Conservation (phyloP, 2,888 invertebrate species). For the Monoplex corrugatus region DNA sequence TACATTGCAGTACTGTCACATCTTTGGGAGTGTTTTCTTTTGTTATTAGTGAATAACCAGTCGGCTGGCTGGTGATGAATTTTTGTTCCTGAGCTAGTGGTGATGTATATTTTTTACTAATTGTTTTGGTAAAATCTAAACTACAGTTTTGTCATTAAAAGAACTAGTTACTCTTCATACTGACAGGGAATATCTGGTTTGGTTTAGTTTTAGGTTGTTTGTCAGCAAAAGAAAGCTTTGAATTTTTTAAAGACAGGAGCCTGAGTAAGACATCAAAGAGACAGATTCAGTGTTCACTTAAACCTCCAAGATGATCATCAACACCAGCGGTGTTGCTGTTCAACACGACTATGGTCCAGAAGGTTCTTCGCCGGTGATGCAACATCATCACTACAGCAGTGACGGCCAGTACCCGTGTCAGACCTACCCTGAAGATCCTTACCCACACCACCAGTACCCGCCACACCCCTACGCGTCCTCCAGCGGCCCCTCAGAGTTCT, state of each 20-base stretch:
- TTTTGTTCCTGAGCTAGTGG: neutral
- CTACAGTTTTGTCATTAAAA: neutral
- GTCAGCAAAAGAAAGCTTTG: neutral
- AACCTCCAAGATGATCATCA: slow-evolving; percentile 25
- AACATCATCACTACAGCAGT: neutral
- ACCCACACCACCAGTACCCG: neutral
- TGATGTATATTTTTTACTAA: neutral
- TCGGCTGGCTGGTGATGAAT: neutral
- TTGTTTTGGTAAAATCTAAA: neutral
- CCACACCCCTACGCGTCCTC: neutral
- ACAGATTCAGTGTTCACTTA: neutral
- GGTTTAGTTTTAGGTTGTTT: neutral
- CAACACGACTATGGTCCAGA: slow-evolving; percentile 8
- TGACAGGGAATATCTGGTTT: neutral
- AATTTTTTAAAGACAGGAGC: neutral
- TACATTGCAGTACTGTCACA: neutral
- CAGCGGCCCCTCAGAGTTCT: slow-evolving; percentile 13
- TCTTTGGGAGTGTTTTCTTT: neutral
- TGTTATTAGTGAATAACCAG: neutral
- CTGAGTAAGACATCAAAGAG: neutral
- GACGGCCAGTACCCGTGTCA: slow-evolving; percentile 47
- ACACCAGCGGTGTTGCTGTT: neutral
- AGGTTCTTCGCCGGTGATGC: neutral
- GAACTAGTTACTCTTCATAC: neutral
- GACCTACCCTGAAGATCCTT: slow-evolving; percentile 38